phyloP scores from a whole-genome alignment of 2,113 vertebrate genomes.

The Capreolus pygargus region DNA sequence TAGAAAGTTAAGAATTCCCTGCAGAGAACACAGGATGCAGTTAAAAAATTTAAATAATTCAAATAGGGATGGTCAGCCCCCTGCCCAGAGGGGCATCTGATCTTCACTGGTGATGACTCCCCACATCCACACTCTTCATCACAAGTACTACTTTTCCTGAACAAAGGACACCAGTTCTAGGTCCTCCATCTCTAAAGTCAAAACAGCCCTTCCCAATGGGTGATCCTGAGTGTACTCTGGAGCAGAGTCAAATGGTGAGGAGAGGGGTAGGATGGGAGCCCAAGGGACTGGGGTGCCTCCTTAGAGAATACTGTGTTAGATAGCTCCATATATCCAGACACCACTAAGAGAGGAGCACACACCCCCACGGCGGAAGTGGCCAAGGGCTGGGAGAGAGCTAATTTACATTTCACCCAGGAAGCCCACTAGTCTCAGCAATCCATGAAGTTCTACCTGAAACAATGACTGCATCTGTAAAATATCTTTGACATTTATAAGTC shows the following conservation, averaged over 20 bases:
- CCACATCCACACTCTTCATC: background rate
- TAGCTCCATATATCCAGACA: background rate
- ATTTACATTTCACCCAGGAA: background rate
- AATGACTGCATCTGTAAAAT: background rate
- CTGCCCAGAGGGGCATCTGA: background rate
- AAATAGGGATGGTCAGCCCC: background rate
- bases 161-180: background rate
- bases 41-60: slow-evolving; percentile 7
- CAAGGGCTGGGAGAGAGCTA: background rate
- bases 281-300: background rate
- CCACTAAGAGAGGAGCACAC: background rate
- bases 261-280: background rate
- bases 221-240: background rate
- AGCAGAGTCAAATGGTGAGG: background rate
- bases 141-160: background rate
- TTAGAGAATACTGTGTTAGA: background rate
- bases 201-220: background rate
- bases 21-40: background rate
- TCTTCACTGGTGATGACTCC: background rate
- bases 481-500: background rate
- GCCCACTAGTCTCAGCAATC: background rate
- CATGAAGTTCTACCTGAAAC: background rate
- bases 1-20: slow-evolving; percentile 22
- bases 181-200: background rate
- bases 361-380: background rate